Evolutionary conservation across 1,140 invertebrate genomes (phyloP).

Genomic region (Macrosteles quadrilineatus): DNA sequence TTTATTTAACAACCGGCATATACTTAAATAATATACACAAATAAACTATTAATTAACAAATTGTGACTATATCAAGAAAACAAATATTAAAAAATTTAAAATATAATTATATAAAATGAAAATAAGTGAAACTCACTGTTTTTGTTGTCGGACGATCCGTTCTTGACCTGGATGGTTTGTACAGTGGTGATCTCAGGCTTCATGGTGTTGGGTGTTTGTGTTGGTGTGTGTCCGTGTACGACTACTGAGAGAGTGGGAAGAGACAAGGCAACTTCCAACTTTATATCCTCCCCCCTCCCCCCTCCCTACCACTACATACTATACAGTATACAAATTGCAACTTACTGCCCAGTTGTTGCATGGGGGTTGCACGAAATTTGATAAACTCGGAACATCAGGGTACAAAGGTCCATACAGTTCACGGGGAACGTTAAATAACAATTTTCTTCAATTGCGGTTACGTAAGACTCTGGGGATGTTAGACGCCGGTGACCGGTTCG

Average conservation of each 20-base stretch:
- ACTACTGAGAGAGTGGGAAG: not conserved
- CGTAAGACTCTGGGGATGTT: too few species aligned
- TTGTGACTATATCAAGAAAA: too few species aligned
- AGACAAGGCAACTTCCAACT: not conserved
- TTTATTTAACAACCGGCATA: too few species aligned
- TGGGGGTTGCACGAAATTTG: too few species aligned
- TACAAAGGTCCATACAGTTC: too few species aligned
- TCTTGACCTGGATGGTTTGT: constrained; percentile 19
- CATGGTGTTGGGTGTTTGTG: too few species aligned
- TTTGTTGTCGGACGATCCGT: not conserved
- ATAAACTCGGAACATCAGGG: too few species aligned
- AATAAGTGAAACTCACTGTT: not conserved
- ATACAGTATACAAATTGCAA: not conserved
- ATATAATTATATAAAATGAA: not conserved
- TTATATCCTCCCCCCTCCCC: not conserved
- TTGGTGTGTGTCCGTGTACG: not conserved
- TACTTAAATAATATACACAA: too few species aligned
- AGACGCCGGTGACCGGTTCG: too few species aligned
- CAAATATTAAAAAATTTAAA: not conserved
- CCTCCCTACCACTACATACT: not conserved
- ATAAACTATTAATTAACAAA: too few species aligned
- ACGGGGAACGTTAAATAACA: too few species aligned
- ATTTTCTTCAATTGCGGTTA: too few species aligned
- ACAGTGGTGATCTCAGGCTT: constrained; percentile 13
- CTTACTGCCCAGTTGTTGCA: not conserved